A percentile compares a stretch with the other conserved stretches of the same genome.
Conservation (phyloP, 2,888 invertebrate species). For the Peribatodes rhomboidaria region DNA sequence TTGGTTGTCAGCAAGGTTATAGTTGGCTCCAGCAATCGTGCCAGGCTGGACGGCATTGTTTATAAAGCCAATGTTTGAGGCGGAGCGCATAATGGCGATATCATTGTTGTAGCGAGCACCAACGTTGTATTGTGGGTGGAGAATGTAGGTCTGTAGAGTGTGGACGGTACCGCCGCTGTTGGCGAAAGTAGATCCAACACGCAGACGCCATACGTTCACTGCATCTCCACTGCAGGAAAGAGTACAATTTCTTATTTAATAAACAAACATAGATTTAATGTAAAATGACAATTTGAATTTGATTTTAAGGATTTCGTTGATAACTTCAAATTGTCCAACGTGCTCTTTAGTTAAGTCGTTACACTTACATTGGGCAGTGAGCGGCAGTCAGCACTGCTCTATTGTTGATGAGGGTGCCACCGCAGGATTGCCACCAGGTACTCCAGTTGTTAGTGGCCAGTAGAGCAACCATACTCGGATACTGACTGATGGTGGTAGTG, state of each 20-base stretch:
- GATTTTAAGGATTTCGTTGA: no score
- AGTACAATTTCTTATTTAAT: not conserved
- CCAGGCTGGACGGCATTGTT: constrained; percentile 50
- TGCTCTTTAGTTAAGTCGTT: no score
- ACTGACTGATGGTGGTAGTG: constrained; percentile 49
- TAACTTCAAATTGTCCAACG: no score
- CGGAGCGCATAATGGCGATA: constrained; percentile 56
- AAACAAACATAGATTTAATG: not conserved
- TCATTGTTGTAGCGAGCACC: constrained; percentile 51
- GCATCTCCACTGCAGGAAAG: constrained; percentile 34
- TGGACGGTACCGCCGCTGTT: constrained; percentile 51
- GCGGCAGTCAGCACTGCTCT: constrained; percentile 53
- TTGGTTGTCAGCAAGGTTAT: constrained; percentile 59
- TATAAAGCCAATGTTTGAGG: constrained; percentile 41
- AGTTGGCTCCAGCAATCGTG: constrained; percentile 60
- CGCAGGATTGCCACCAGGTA: constrained; percentile 50
- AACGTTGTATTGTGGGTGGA: constrained; percentile 32
- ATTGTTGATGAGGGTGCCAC: constrained; percentile 50
- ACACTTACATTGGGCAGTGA: constrained; percentile 52
- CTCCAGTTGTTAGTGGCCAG: constrained; percentile 44
- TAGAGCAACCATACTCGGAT: constrained; percentile 51
- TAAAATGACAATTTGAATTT: no score
- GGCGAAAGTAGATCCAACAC: constrained; percentile 54
- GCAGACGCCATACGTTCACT: constrained; percentile 45
- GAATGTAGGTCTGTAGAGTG: constrained; percentile 8